Evolutionary conservation across 1,140 invertebrate species (phyloP), one percentile per base, ranked within the genome.

Genomic region (Agrypnia vestita): DNA sequence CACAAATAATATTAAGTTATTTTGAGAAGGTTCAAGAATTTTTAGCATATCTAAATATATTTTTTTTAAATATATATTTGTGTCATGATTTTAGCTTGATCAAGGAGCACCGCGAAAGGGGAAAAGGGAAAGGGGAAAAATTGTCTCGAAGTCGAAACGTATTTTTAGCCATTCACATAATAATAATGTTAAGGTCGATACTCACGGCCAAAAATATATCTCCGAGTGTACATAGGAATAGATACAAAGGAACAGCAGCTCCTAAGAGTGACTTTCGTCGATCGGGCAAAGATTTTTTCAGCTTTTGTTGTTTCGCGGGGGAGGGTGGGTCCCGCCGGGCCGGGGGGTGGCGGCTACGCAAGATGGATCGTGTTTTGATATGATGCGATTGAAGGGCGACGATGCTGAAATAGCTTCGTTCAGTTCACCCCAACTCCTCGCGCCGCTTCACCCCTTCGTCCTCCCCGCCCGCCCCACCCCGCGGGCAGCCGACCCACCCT

Each of bases 331-430:
- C 56, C 11, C 1, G 1, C 49, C 3, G 49, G 49, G 1, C 49
- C 1, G 25, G 25, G 17, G 55, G 55, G 55, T 59, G 21, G 64
- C 56, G 74, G 76, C 55, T 55, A 69, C 53, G 80, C 69, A 81
- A 81, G 80, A 81, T 81, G 80, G 76, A 81, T 81, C 80, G 76
- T 69, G 76, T 81, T 81, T 81, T 81, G 76, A 81, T 81, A 81
- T 81, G 80, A 81, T 81, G 71, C 80, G 80, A 81, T 81, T 81
- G 80, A 81, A 81, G 80, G 80, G 80, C 80, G 80, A 75, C 74
- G 76, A 81, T 59, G 80, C 80, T 81, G 80, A 81, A 81, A 81
- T 81, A 81, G 80, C 80, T 78, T 81, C 51, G 71, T 64, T 64
- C 61, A 64, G 61, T 44, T 64, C 61, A 64, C 61, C 78, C 35